Base-by-base conservation (phyloP, 2,888 invertebrate genomes). In the Andrena dorsata region DNA sequence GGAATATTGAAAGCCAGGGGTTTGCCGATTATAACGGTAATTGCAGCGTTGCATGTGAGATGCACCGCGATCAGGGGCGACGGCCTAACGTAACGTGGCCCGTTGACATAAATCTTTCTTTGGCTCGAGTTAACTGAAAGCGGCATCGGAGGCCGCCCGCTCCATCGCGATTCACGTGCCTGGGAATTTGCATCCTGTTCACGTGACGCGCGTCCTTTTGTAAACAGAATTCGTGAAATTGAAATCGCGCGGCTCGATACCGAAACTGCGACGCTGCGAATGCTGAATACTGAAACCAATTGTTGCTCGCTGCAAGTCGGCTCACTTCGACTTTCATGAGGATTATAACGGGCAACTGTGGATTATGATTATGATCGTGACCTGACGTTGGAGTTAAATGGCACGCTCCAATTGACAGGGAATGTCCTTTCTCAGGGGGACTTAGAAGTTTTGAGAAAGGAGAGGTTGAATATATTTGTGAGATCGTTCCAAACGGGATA, bases 41-140 rank as follows among this genome's bases (percentile, higher is more conserved):
- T 79, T 72, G 35, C 66, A 7, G 1, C 47, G 68, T 78, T 78
- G 72, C 79, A 72, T 78, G 66, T 23, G 66, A 72, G 65, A 71
- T 35, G 30, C 51, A 66, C 56, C 35, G 51, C 56, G 75, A 77
- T 78, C 68, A 63, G n/a, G 13, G 7, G 23, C 32, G 35, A 13
- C 63, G 63, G 32, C 16, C 16, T 23, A 13, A 13, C 65, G 66
- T 53, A 32, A 79, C 79, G 66, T 49, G 53, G 63, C 26, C 23
- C 13, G 35, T 23, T 63, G 41, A 47, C 61, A 68, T 56, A 63
- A 72, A 80, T 68, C 66, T 61, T 72, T 68, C 61, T 53, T 8
- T 30, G 64, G 64, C 49, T 28, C 32, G 10, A 10, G 58, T 16
- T 58, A 66, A 65, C 58, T 26, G 63, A 32, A 30, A 53, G 41